Evolutionary conservation across 2,113 vertebrate species (phyloP), one percentile per base, ranked within the genome.

Genomic region (Hemibagrus wyckioides): DNA sequence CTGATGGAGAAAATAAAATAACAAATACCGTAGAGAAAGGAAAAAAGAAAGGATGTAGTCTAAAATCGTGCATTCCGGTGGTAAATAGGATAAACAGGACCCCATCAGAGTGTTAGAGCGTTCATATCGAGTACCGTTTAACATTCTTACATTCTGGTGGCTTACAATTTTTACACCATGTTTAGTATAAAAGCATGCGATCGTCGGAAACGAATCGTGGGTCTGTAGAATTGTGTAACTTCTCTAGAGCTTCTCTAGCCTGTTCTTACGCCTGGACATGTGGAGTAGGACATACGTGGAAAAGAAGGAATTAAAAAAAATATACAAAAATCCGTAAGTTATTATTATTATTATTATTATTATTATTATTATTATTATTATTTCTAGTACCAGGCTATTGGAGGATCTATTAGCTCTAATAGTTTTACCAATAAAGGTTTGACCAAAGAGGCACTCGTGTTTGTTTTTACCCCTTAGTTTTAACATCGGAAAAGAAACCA

Each of bases 281-380:
- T 79, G 84, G 75, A 85, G 57, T 80, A 80, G 25, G 21, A 86
- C 73, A 67, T 28, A 85, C 61, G 25, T 65, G n/a, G 15, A 28
- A 63, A 80, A 17, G 23, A 23, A 54, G 59, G 44, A 52, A 33
- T 39, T 48, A 48, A 52, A 3, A 65, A 54, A 25, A 61, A 1
- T 44, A 83, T 21, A n/a, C 82, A 73, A 71, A 6, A 76, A 61
- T n/a, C 36, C n/a, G 76, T 80, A 86, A 86, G 85, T 86, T 33
- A 19, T 80, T 80, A 6, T 33, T 15, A 30, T 71, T 71, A 28
- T 5, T 33, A 69, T 30, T 39, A 36, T 36, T 77, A 54, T 23
- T 57, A 48, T 11, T 28, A 30, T 33, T 59, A 85, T 25, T 39
- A 28, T 50, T 77, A 50, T 25, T 76, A 48, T 28, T 44, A 59